Evolutionary conservation across 2,888 invertebrate species (phyloP).

Genomic region (Morpho helenor): DNA sequence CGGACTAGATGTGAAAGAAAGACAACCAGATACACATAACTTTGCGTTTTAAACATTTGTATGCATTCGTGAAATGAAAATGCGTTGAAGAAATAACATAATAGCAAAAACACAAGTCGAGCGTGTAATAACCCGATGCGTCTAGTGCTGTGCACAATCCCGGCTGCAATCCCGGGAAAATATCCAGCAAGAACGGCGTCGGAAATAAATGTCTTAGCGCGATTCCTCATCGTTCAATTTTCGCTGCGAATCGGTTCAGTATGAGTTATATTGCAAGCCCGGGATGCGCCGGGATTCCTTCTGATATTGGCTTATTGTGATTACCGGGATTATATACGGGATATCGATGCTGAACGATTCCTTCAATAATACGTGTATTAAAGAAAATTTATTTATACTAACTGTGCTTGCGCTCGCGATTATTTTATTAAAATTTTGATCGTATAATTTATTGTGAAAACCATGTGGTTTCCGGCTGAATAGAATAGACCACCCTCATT

Average conservation of each 20-base stretch:
- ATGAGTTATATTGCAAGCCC: conserved; percentile 20
- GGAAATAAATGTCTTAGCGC: conserved; percentile 31
- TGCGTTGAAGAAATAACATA: background rate
- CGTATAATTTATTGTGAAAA: too few species aligned
- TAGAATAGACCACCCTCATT: too few species aligned
- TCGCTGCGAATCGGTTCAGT: conserved; percentile 22
- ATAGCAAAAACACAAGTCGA: conserved; percentile 4
- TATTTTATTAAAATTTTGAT: too few species aligned
- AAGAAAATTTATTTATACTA: too few species aligned
- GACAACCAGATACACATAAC: too few species aligned
- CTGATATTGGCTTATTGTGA: conserved; percentile 4
- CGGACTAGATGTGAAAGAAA: too few species aligned
- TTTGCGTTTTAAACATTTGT: too few species aligned
- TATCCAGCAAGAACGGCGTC: conserved; percentile 23
- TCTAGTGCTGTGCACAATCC: conserved; percentile 23
- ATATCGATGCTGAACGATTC: background rate
- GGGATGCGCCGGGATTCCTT: conserved; percentile 16
- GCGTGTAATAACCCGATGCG: conserved; percentile 9
- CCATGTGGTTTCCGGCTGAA: too few species aligned
- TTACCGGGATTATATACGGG: background rate
- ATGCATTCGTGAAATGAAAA: too few species aligned
- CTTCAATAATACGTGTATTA: too few species aligned
- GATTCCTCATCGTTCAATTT: conserved; percentile 33
- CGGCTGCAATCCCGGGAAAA: conserved; percentile 26
- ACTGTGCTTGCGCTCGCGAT: too few species aligned